phyloP scores from a whole-genome alignment of 2,113 vertebrate genomes.

The Gallinago paraguaiae region DNA sequence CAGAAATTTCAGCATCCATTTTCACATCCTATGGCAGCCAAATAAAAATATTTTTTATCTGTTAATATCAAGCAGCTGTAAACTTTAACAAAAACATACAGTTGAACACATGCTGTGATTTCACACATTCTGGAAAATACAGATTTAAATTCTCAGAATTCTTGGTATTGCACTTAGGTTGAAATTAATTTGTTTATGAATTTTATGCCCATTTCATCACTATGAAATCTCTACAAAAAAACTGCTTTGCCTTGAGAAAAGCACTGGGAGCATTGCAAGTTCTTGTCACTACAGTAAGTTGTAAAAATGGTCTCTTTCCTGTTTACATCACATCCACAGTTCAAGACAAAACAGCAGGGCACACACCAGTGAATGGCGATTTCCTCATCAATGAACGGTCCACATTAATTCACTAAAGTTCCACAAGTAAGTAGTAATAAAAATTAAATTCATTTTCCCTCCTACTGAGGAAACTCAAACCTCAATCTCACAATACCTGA shows the following conservation, averaged over 20 bases:
- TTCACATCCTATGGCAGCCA: slow-evolving; percentile 79
- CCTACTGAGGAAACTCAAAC: not conserved
- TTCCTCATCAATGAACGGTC: not conserved
- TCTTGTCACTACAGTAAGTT: not conserved
- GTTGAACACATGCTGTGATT: not conserved
- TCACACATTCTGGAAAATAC: not conserved
- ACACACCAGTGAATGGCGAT: not conserved
- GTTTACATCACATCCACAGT: not conserved
- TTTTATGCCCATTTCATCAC: not conserved
- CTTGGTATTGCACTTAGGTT: not conserved
- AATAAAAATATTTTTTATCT: not conserved
- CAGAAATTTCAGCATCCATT: slow-evolving; percentile 72
- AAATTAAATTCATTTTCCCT: not conserved
- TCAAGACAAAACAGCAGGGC: not conserved
- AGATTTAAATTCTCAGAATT: slow-evolving; percentile 4
- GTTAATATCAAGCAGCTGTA: not conserved
- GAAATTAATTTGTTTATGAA: not conserved
- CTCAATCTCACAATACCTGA: not conserved
- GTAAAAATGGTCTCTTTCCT: not conserved
- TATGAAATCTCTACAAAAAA: not conserved
- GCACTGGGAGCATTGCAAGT: not conserved
- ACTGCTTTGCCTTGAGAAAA: not conserved
- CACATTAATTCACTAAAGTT: not conserved
- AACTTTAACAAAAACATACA: not conserved
- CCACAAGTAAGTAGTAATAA: not conserved